Conservation (phyloP, 2,113 vertebrate genomes). For the Pluvianellus socialis region DNA sequence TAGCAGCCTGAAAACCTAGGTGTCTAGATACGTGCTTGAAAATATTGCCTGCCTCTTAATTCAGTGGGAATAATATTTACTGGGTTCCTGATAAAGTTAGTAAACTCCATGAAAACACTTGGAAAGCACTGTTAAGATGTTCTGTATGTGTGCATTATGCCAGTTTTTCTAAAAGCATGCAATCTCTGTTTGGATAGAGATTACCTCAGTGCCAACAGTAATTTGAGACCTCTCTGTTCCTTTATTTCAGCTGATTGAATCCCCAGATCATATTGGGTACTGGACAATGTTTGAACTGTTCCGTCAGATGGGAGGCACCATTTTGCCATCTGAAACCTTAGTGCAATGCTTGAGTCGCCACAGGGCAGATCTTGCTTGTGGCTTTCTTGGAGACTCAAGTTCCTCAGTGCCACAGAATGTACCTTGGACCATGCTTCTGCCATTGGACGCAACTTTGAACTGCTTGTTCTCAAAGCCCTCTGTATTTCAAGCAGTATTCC, state of each 20-base stretch:
- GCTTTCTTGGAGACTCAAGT: not conserved
- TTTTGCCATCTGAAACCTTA: constrained; percentile 80
- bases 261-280: constrained; percentile 81
- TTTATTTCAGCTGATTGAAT: constrained; percentile 72
- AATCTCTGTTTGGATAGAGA: rapidly evolving
- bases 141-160: rapidly evolving
- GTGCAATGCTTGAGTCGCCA: not conserved
- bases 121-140: not conserved
- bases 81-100: not conserved
- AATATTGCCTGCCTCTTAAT: not conserved
- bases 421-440: constrained; percentile 64
- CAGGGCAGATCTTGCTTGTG: not conserved
- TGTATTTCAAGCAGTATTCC: constrained; percentile 78
- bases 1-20: not conserved
- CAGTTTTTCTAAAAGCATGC: not conserved
- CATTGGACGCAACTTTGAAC: constrained; percentile 76
- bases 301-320: constrained; percentile 73
- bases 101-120: not conserved
- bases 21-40: not conserved
- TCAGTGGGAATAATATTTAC: not conserved
- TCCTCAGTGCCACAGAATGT: not conserved
- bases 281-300: constrained; percentile 80
- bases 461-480: constrained; percentile 78
- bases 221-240: not conserved
- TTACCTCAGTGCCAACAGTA: not conserved